Conservation (phyloP, 2,113 vertebrate species). For the Epinephelus lanceolatus region DNA sequence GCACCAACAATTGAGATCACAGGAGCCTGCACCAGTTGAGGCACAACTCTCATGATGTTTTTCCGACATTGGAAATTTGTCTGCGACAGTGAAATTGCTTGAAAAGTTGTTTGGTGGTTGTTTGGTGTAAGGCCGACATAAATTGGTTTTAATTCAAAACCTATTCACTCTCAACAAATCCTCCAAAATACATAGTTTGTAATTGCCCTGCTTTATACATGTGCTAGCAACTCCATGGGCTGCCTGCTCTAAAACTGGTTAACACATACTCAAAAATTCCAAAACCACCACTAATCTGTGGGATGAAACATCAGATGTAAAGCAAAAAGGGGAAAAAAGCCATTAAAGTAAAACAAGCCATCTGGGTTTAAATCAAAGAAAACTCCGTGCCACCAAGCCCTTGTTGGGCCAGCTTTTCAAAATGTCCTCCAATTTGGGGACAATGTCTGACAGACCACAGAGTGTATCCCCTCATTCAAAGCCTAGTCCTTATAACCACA, state of each 20-base stretch:
- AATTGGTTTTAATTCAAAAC: conserved; percentile 45
- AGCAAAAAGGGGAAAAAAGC: conserved; percentile 17
- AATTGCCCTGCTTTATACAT: conserved; percentile 12
- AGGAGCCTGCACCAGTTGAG: too few relatives aligned
- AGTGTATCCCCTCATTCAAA: conserved; percentile 76
- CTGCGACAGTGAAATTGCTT: too few relatives aligned
- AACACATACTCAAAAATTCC: conserved; percentile 13
- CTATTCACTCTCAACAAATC: conserved; percentile 35
- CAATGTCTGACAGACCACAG: conserved; percentile 76
- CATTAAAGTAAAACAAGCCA: conserved; percentile 52
- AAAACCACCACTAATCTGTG: conserved; percentile 17
- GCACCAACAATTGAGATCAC: too few relatives aligned
- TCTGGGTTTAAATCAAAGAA: conserved; percentile 67
- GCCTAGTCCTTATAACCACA: conserved; percentile 69
- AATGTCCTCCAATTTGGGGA: conserved; percentile 71
- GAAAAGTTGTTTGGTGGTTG: too few relatives aligned
- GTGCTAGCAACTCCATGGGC: neutral
- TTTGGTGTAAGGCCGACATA: neutral
- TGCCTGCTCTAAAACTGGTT: neutral
- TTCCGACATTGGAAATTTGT: too few relatives aligned
- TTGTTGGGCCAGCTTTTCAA: conserved; percentile 60
- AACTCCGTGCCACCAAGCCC: conserved; percentile 51
- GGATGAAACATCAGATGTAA: conserved; percentile 32
- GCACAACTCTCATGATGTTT: too few relatives aligned
- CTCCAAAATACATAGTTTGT: conserved; percentile 27